These are phyloP conservation scores for Nycticryphes semicollaris DNA, from an alignment of 2,113 vertebrate genomes.

Conservation along the genomic window DNA sequence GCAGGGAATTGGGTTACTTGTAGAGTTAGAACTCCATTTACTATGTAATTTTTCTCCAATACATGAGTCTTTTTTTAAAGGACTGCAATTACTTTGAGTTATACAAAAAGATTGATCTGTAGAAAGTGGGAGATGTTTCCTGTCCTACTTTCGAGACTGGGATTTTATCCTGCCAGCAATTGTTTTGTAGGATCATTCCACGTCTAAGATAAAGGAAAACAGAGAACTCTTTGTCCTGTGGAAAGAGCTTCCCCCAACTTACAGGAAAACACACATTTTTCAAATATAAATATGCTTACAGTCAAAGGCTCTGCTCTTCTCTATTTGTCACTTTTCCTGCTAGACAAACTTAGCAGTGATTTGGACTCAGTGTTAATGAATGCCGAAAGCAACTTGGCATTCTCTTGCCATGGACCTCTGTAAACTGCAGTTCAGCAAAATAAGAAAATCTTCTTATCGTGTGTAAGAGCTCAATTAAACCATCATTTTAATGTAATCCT, in stretches of 20 bases:
- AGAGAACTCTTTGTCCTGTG: neutral
- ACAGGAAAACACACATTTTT: neutral
- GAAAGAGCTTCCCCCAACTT: neutral
- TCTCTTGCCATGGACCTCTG: neutral
- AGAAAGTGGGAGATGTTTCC: constrained; percentile 39
- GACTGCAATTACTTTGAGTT: constrained; percentile 27
- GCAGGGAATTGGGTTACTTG: neutral
- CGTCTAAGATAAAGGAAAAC: neutral
- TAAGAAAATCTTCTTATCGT: neutral
- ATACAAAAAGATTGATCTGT: constrained; percentile 45
- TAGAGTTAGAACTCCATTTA: constrained; percentile 30
- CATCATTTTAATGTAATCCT: constrained; percentile 16
- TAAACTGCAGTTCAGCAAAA: constrained; percentile 7
- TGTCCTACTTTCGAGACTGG: constrained; percentile 29
- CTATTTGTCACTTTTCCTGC: neutral
- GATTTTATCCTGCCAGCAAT: constrained; percentile 32
- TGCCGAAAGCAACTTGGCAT: neutral
- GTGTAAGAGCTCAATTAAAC: constrained; percentile 26
- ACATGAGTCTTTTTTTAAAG: neutral
- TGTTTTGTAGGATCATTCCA: neutral
- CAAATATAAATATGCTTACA: neutral
- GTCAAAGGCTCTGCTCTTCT: neutral
- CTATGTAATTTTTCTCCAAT: constrained; percentile 48
- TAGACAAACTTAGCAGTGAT: neutral
- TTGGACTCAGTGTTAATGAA: neutral